Evolutionary conservation across 2,888 invertebrate genomes (phyloP), one percentile per base, ranked within the genome.

Genomic region (Mythimna albipuncta): DNA sequence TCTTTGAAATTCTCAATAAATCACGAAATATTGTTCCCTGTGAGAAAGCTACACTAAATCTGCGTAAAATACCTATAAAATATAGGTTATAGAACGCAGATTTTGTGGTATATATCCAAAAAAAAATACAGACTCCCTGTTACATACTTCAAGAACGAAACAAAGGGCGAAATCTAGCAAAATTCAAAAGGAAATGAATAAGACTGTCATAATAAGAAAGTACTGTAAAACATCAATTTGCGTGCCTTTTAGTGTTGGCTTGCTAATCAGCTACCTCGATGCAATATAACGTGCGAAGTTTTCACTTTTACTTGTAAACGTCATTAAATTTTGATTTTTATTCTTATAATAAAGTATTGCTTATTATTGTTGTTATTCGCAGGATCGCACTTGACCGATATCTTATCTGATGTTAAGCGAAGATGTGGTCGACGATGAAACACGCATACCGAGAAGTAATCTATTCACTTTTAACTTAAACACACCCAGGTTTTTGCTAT

Each of bases 231-330:
- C 11, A 10, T 38, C 11, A 50, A 74, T 78, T 74, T 69, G 67
- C 13, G 26, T 54, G 21, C 52, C 64, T 11, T 68, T 78, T 78
- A 65, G 79, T 35, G 19, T 58, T 21, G 16, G 2, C 32, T 38
- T 54, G 79, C 57, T 79, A 78, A 78, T 59, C 7, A 73, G 13
- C 10, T 6, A 32, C 19, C 21, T 21, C 7, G 9, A 47, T 26
- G 21, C 55, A 19, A 52, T 74, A 38, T 5, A 63, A 69, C 2
- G 26, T 68, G 77, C 58, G 62, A 79, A 65, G 5, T 54, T 79
- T 69, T 79, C 72, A 77, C 82, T 84, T 81, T 73, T 64, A 52
- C 57, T 26, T 6, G 2, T n/a, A 2, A 26, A 26, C 26, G 26
- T 0, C 3, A 10, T 52, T 16, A 19, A 6, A 6, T 50, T 38